phyloP scores from a whole-genome alignment of 2,888 invertebrate species.

The Tipula lateralis region DNA sequence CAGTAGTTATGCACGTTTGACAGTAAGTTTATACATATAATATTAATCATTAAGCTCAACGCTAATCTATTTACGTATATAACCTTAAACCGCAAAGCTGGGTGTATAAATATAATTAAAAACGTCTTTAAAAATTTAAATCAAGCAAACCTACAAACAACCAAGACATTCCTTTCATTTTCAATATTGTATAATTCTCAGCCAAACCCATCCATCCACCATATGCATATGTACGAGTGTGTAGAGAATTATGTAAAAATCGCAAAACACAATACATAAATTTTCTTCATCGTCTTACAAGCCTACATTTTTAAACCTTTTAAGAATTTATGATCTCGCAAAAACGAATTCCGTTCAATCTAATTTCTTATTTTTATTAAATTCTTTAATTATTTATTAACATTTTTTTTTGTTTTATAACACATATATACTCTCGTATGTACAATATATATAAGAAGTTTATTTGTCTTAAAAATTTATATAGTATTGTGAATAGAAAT shows the following conservation, averaged over 20 bases:
- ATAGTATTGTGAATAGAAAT: neutral
- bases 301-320: neutral
- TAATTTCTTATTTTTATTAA: neutral
- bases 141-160: neutral
- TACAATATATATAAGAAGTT: neutral
- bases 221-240: too few species aligned
- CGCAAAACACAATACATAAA: neutral
- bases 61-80: too few species aligned
- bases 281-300: neutral
- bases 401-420: neutral
- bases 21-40: too few species aligned
- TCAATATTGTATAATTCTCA: neutral
- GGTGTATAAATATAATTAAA: too few species aligned
- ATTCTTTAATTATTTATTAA: constrained; percentile 14
- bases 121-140: too few species aligned
- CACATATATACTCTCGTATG: too few species aligned
- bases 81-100: too few species aligned
- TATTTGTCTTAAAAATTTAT: neutral
- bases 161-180: neutral
- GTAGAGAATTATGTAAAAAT: neutral
- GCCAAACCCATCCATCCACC: neutral
- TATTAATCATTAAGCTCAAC: too few species aligned
- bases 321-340: too few species aligned
- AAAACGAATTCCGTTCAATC: neutral
- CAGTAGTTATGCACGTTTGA: too few species aligned